Conservation (phyloP, 2,113 vertebrate species). For the Oncorhynchus kisutch region DNA sequence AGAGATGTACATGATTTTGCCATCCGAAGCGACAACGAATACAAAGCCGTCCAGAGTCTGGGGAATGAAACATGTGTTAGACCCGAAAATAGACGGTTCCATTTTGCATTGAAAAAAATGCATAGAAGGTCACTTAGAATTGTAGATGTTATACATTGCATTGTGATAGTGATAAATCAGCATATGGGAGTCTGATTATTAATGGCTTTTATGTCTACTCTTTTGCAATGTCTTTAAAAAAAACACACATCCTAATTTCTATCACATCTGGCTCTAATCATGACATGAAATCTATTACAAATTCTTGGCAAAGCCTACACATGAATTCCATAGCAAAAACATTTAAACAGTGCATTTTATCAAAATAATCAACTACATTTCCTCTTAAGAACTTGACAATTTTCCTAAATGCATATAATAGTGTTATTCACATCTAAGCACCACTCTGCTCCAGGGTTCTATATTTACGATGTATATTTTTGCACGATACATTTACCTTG, state of each 20-base stretch:
- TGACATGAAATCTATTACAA: neutral
- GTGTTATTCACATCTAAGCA: too few relatives aligned
- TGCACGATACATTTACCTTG: neutral
- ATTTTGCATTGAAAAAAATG: neutral
- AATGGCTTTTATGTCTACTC: neutral
- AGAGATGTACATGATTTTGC: conserved; percentile 98
- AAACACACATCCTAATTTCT: neutral
- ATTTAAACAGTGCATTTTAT: neutral
- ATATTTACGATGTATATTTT: neutral
- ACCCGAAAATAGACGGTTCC: neutral
- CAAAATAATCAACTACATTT: neutral
- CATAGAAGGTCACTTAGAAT: neutral
- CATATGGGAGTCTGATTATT: neutral
- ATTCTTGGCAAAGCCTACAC: neutral
- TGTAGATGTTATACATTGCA: neutral
- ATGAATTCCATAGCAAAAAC: neutral
- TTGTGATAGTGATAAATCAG: neutral
- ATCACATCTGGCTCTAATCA: neutral
- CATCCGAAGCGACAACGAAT: conserved; percentile 92
- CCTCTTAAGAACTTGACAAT: neutral
- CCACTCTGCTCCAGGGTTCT: neutral
- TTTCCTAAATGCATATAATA: too few relatives aligned
- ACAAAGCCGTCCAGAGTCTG: conserved; percentile 96
- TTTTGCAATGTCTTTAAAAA: neutral
- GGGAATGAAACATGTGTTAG: conserved; percentile 16